These are phyloP conservation scores for Muntiacus reevesi DNA, from an alignment of 2,113 vertebrate genomes.

Conservation along the genomic window DNA sequence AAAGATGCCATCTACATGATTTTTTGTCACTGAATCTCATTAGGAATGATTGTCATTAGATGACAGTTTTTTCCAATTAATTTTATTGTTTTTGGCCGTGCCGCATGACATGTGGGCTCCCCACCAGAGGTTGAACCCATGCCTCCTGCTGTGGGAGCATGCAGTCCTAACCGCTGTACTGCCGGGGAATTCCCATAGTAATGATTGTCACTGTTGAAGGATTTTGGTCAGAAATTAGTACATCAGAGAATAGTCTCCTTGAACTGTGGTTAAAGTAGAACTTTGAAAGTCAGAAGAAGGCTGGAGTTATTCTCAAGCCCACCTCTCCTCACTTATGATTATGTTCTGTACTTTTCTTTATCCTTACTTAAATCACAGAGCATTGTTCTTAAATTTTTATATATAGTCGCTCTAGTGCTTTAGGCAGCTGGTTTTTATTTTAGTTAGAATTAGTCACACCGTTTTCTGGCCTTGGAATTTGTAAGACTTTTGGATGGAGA, in stretches of 20 bases:
- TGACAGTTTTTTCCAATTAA: neutral
- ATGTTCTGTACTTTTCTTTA: neutral
- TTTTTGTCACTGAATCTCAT: neutral
- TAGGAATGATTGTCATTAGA: neutral
- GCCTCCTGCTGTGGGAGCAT: neutral
- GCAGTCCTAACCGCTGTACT: neutral
- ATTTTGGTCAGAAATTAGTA: neutral
- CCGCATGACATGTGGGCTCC: neutral
- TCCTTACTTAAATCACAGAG: neutral
- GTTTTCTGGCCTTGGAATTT: slow-evolving; percentile 65
- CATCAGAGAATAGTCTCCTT: neutral
- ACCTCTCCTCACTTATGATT: neutral
- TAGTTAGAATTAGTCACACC: slow-evolving; percentile 69
- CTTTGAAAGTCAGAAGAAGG: neutral
- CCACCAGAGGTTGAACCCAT: neutral
- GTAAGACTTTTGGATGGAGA: slow-evolving; percentile 59
- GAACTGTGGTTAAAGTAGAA: neutral
- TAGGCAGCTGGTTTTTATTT: slow-evolving; percentile 70
- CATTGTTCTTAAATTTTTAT: slow-evolving; percentile 29
- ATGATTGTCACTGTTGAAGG: neutral
- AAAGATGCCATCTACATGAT: neutral
- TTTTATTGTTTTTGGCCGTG: neutral
- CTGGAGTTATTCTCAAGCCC: neutral
- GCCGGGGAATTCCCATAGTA: neutral
- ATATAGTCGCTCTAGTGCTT: slow-evolving; percentile 3